Conservation (phyloP, 2,113 vertebrate species). For the Toxotes chatareus region DNA sequence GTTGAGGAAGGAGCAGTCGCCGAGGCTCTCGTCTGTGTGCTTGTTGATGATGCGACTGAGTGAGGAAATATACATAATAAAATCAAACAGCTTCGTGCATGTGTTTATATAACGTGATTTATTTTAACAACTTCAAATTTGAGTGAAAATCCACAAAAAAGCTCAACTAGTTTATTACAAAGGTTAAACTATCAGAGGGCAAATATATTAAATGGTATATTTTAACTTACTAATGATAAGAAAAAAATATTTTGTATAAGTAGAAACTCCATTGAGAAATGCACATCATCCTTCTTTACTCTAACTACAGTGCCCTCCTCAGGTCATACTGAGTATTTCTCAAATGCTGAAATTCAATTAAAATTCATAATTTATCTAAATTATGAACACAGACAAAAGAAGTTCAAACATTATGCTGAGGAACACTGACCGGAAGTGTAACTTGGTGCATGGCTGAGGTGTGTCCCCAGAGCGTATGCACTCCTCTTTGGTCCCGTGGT, state of each 20-base stretch:
- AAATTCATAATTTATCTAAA: not conserved
- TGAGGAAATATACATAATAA: not conserved
- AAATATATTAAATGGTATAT: too few relatives aligned
- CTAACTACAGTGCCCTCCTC: constrained; percentile 13
- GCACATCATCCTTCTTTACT: not conserved
- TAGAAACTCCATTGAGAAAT: not conserved
- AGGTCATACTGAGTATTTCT: not conserved
- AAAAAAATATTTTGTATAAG: not conserved
- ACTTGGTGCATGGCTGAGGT: constrained; percentile 90
- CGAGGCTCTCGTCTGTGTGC: constrained; percentile 93
- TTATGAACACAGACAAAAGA: not conserved
- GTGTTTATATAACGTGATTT: not conserved
- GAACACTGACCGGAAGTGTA: constrained; percentile 90
- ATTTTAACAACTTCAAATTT: not conserved
- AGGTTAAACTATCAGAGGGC: not conserved
- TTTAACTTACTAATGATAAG: too few relatives aligned
- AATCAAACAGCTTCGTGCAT: not conserved
- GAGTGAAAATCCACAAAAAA: not conserved
- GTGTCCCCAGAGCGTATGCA: constrained; percentile 89
- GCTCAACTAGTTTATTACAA: not conserved
- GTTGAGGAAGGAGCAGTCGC: constrained; percentile 96
- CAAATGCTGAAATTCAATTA: not conserved
- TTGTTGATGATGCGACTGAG: constrained; percentile 93
- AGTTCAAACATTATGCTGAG: not conserved
- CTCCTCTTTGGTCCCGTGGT: constrained; percentile 95